Conservation (phyloP, 2,113 vertebrate genomes). For the Hemichromis elongatus region DNA sequence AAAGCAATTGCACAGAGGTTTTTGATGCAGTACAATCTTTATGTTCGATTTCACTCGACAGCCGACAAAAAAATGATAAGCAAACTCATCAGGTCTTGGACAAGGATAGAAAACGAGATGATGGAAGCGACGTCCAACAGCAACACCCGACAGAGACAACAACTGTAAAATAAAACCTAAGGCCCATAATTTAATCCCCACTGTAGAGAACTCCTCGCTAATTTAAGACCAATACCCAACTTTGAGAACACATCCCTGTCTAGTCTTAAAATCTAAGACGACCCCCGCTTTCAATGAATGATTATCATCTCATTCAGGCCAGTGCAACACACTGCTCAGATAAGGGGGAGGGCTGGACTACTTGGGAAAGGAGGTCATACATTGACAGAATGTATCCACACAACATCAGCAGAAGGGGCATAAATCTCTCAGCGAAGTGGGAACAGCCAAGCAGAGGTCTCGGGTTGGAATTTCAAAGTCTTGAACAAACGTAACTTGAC, state of each 20-base stretch:
- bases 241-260: background rate
- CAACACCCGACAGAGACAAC: too few species aligned
- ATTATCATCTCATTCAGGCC: background rate
- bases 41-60: background rate
- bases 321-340: background rate
- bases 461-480: conserved; percentile 11
- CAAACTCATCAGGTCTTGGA: background rate
- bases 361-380: background rate
- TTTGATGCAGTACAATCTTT: background rate
- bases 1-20: background rate
- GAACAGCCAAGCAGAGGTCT: background rate
- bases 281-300: background rate
- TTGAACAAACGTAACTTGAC: conserved; percentile 17
- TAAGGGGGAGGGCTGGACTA: background rate
- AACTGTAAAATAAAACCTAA: background rate
- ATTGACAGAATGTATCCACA: background rate
- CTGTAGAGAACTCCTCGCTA: background rate
- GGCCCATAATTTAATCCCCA: background rate
- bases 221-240: background rate
- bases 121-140: too few species aligned
- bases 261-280: background rate
- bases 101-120: too few species aligned
- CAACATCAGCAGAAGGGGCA: background rate
- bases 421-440: background rate
- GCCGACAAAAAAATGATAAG: background rate